Conservation (phyloP, 2,888 invertebrate genomes). For the Resseliella maxima region DNA sequence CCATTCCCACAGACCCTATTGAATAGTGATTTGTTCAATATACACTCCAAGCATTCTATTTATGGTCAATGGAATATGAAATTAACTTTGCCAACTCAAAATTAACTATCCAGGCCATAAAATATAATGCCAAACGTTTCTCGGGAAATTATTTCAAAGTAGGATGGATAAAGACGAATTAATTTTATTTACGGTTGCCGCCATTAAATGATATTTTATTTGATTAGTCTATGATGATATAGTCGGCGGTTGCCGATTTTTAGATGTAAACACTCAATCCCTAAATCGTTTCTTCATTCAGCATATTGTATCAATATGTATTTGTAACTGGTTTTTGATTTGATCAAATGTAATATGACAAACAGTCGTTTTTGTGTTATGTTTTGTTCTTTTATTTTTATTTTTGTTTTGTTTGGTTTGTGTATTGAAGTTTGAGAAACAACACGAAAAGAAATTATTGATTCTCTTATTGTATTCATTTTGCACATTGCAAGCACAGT, state of each 20-base stretch:
- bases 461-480: too few species aligned
- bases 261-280: background rate
- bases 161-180: slow-evolving; percentile 43
- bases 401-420: too few species aligned
- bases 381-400: too few species aligned
- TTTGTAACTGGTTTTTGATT: background rate
- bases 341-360: background rate
- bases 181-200: slow-evolving; percentile 7
- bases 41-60: background rate
- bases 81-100: background rate
- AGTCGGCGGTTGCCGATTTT: background rate
- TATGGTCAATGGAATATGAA: slow-evolving; percentile 27
- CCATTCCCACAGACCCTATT: background rate
- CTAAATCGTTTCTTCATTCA: too few species aligned
- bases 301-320: background rate
- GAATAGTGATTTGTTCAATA: background rate
- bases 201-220: slow-evolving; percentile 39
- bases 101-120: background rate
- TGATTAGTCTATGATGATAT: background rate
- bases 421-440: too few species aligned
- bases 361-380: too few species aligned
- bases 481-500: too few species aligned
- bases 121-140: background rate
- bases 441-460: too few species aligned
- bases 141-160: background rate